phyloP scores from a whole-genome alignment of 2,797 vertebrate genomes.

The Muscicapa comitata region DNA sequence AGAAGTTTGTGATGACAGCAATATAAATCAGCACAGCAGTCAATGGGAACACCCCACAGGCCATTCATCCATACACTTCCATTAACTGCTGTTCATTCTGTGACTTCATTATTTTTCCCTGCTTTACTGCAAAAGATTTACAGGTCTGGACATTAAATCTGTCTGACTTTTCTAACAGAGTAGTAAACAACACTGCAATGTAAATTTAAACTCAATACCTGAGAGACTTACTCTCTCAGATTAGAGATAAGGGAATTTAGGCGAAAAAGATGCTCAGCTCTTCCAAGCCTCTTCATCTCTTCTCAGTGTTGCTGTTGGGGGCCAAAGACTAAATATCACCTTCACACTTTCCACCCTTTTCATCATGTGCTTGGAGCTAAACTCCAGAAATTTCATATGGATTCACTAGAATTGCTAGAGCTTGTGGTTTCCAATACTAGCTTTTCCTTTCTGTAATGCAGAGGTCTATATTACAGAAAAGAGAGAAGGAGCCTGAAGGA shows the following conservation, averaged over 20 bases:
- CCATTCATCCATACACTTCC: not conserved
- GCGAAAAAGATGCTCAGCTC: not conserved
- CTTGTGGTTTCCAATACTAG: not conserved
- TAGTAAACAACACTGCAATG: not conserved
- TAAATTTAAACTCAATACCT: conserved; percentile 6
- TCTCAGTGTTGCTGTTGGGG: not conserved
- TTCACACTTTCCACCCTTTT: not conserved
- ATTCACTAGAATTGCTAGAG: not conserved
- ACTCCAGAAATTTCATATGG: not conserved
- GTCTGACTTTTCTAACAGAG: not conserved
- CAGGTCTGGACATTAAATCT: not conserved
- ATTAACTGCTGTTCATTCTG: not conserved
- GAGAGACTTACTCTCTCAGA: not conserved
- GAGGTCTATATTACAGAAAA: not conserved
- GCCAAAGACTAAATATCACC: not conserved
- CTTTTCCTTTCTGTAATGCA: not conserved
- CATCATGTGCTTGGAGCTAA: not conserved
- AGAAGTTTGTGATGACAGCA: not conserved
- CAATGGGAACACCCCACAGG: conserved; percentile 1
- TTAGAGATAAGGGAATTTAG: not conserved
- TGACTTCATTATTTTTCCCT: not conserved
- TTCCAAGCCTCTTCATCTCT: not conserved
- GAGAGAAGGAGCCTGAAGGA: not conserved
- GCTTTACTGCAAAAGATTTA: not conserved
- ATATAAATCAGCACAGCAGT: not conserved